Conservation (phyloP, 2,888 invertebrate species). For the Coleophora flavipennella region DNA sequence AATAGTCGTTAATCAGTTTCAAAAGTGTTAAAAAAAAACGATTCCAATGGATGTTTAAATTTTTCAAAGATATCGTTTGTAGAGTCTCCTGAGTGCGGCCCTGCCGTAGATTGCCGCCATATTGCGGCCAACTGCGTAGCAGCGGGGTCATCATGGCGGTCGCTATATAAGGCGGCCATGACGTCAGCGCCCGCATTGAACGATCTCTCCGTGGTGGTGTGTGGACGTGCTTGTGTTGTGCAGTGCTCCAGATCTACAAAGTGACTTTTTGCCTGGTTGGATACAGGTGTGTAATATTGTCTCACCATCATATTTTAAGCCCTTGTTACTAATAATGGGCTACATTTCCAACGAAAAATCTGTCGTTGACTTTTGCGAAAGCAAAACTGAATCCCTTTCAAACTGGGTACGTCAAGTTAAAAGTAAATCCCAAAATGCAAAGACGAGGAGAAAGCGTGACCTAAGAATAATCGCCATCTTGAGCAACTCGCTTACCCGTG, state of each 20-base stretch:
- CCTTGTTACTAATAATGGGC: conserved; percentile 46
- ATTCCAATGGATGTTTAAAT: no score
- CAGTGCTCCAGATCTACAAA: conserved; percentile 4
- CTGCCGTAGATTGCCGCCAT: conserved; percentile 37
- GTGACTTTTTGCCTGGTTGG: conserved; percentile 49
- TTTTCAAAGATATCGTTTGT: conserved; percentile 22
- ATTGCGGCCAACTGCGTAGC: conserved; percentile 51
- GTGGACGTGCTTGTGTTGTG: conserved; percentile 30
- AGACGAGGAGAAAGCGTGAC: conserved; percentile 73
- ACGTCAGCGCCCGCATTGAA: conserved; percentile 48
- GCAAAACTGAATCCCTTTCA: conserved; percentile 71
- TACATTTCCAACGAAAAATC: conserved; percentile 59
- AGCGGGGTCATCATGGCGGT: conserved; percentile 27
- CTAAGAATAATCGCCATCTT: conserved; percentile 77
- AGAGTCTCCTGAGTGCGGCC: conserved; percentile 8
- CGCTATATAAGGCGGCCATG: conserved; percentile 44
- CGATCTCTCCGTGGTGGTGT: conserved; percentile 32
- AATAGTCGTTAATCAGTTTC: no score
- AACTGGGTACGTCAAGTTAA: conserved; percentile 77
- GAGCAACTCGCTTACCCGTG: conserved; percentile 70
- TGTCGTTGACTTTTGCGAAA: conserved; percentile 65
- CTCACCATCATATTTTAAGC: conserved; percentile 45
- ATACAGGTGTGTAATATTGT: conserved; percentile 66
- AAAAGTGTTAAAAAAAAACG: no score
- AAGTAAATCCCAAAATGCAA: conserved; percentile 72